Base-by-base conservation (phyloP, 2,888 invertebrate genomes). In the Dryobotodes eremita region DNA sequence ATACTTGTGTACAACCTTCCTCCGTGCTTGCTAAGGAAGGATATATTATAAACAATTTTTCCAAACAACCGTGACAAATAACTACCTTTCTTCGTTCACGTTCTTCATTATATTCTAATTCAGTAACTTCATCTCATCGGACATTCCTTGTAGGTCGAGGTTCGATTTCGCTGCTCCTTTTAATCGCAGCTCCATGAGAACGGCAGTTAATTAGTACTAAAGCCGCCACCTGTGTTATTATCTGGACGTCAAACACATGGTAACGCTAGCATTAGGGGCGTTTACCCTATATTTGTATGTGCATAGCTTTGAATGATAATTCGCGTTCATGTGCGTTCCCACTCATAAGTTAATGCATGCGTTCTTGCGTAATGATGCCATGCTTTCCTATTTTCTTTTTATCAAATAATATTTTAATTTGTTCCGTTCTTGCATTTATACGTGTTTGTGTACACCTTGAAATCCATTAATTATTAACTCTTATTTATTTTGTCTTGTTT, bases 141-240 rank as follows among this genome's bases (percentile, higher is more conserved):
- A 79, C 75, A 80, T 85, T 89, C 86, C 85, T 86, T 82, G 85
- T 77, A 82, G 90, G 90, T 91, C 84, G 80, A 71, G 86, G 91
- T 92, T 94, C 93, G 89, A 88, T 90, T 87, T 90, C 93, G 91
- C 90, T 94, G 94, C 92, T 87, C 91, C 87, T 90, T 91, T 92
- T 95, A 95, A 95, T 95, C 93, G 92, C 85, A 88, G 89, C 88
- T 91, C 90, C 91, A 92, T 94, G 95, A 90, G 95, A 95, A 95
- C 89, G 85, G 86, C 85, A 82, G 82, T 88, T 95, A 95, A 95
- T 95, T 94, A 92, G 90, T 85, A 87, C 90, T 86, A 90, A 89
- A 90, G 86, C 83, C 86, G 79, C 88, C 83, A 88, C 89, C 89
- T 88, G 86, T 94, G 92, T 94, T 94, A 95, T 95, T 95, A 94